Evolutionary conservation across 2,888 invertebrate genomes (phyloP).

Genomic region (Actias luna): DNA sequence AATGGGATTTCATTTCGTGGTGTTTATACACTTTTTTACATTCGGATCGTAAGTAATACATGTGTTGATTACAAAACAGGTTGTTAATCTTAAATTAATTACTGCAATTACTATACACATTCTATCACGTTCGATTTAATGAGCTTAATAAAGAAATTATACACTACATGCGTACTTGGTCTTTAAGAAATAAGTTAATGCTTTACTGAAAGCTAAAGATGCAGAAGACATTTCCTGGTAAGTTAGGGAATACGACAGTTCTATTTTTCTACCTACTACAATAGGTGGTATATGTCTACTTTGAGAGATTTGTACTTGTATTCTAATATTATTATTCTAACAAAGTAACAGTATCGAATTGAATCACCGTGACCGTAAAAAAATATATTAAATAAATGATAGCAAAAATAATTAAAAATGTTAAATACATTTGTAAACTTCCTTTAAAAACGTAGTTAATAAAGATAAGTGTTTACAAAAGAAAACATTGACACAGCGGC

Average conservation of each 20-base stretch:
- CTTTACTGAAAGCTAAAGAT: too few relatives aligned
- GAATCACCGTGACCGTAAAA: background rate
- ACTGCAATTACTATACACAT: background rate
- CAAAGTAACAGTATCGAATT: background rate
- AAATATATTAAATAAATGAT: background rate
- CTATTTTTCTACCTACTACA: too few relatives aligned
- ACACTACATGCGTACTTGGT: too few relatives aligned
- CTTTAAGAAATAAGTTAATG: too few relatives aligned
- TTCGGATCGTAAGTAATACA: background rate
- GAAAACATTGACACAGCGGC: slow-evolving; percentile 21
- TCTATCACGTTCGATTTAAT: too few relatives aligned
- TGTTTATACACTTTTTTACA: background rate
- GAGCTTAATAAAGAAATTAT: too few relatives aligned
- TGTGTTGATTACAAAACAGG: background rate
- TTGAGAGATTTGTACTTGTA: background rate
- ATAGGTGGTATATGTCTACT: background rate
- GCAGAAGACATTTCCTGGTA: too few relatives aligned
- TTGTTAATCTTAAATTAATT: background rate
- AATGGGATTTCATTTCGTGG: background rate
- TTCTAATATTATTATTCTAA: background rate
- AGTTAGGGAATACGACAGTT: too few relatives aligned
- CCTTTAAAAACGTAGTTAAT: background rate
- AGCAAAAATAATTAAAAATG: too few relatives aligned
- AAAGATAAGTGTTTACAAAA: background rate
- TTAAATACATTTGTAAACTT: background rate